Percentiles rank a stretch among this genome's conserved stretches.
Evolutionary conservation across 2,888 invertebrate genomes (phyloP).

Genomic region (Hypolimnas misippus): DNA sequence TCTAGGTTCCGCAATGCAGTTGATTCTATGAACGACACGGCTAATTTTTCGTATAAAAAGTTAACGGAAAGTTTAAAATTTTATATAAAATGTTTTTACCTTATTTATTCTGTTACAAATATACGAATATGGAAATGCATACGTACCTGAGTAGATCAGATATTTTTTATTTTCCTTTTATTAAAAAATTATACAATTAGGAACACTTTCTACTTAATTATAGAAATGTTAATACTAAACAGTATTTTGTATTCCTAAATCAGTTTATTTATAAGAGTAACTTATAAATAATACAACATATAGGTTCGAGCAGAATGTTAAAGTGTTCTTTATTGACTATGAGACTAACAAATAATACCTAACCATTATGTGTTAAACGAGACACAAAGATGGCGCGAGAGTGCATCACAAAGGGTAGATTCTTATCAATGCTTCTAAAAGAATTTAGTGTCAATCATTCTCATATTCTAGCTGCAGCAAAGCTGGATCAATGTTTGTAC

Average conservation of each 20-base stretch:
- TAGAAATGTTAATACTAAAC: too few relatives aligned
- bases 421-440: constrained; percentile 18
- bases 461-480: not conserved
- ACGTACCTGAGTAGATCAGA: too few relatives aligned
- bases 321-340: constrained; percentile 1
- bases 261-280: too few relatives aligned
- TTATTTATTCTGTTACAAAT: too few relatives aligned
- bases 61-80: not conserved
- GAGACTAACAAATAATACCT: constrained; percentile 3
- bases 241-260: too few relatives aligned
- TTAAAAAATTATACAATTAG: too few relatives aligned
- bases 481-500: not conserved
- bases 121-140: too few relatives aligned
- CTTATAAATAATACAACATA: not conserved
- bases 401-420: constrained; percentile 28
- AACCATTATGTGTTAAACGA: constrained; percentile 12
- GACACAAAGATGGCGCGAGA: constrained; percentile 22
- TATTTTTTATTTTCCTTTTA: too few relatives aligned
- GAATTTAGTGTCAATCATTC: constrained; percentile 16
- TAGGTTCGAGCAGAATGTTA: not conserved
- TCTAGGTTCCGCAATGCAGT: constrained; percentile 32
- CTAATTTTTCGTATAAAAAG: not conserved
- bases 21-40: not conserved
- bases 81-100: not conserved
- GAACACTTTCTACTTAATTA: too few relatives aligned